Conservation (phyloP, 2,888 invertebrate genomes). For the Adelognathus sp. region DNA sequence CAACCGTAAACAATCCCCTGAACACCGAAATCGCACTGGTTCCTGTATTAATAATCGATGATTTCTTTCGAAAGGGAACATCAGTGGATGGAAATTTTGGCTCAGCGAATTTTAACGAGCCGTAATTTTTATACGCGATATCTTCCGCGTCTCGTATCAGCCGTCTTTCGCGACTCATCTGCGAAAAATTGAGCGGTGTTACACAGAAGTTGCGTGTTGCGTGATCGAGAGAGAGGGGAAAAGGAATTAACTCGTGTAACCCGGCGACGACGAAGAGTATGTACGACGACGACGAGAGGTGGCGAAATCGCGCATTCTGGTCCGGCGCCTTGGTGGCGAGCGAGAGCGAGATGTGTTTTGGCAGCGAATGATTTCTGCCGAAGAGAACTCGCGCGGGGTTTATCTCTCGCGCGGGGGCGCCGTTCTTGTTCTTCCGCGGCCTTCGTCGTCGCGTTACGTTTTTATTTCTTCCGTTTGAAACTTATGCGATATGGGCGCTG, state of each 20-base stretch:
- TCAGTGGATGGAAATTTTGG: too few relatives aligned
- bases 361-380: constrained; percentile 4
- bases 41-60: too few relatives aligned
- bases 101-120: too few relatives aligned
- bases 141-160: too few relatives aligned
- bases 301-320: constrained; percentile 58
- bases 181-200: constrained; percentile 2
- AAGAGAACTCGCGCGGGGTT: constrained; percentile 17
- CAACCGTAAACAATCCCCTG: too few relatives aligned
- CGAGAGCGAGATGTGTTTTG: constrained; percentile 17
- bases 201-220: constrained; percentile 37
- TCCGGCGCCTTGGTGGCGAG: constrained; percentile 56
- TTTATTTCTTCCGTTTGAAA: constrained; percentile 53
- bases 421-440: constrained; percentile 53
- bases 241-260: constrained; percentile 37
- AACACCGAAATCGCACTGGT: too few relatives aligned
- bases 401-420: constrained; percentile 33
- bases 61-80: too few relatives aligned
- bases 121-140: too few relatives aligned
- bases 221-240: constrained; percentile 10
- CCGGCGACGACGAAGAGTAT: constrained; percentile 33
- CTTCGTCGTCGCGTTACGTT: constrained; percentile 55
- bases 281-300: constrained; percentile 41
- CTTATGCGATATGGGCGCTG: background rate
- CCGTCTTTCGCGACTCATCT: too few relatives aligned